Conservation (phyloP, 2,888 invertebrate genomes). For the Stenoptilia bipunctidactyla region DNA sequence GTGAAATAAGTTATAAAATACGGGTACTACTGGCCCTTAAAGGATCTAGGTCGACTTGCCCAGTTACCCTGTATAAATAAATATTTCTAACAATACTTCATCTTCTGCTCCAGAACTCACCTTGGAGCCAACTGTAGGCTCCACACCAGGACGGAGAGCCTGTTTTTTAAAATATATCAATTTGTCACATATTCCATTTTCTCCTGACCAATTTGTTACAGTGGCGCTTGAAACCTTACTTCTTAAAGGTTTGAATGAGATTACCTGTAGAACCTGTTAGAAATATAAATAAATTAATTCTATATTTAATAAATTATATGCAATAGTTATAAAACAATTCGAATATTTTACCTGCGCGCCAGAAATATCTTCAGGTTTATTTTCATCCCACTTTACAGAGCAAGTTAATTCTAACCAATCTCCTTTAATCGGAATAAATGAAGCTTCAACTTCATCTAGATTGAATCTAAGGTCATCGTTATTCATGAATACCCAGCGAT, state of each 20-base stretch:
- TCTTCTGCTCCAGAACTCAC: slow-evolving; percentile 27
- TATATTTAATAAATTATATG: not conserved
- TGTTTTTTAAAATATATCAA: slow-evolving; percentile 72
- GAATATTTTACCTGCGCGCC: slow-evolving; percentile 38
- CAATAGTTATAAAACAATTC: not conserved
- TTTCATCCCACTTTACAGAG: slow-evolving; percentile 72
- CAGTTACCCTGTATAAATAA: too few relatives aligned
- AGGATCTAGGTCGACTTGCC: too few relatives aligned
- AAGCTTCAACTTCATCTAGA: slow-evolving; percentile 72
- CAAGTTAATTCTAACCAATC: slow-evolving; percentile 78
- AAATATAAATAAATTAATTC: too few relatives aligned
- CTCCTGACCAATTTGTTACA: slow-evolving; percentile 50
- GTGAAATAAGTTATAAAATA: too few relatives aligned
- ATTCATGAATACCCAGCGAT: slow-evolving; percentile 53
- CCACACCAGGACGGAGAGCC: slow-evolving; percentile 60
- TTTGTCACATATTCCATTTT: slow-evolving; percentile 69
- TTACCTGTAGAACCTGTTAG: slow-evolving; percentile 70
- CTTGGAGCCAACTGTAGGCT: slow-evolving; percentile 72
- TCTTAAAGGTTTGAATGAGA: slow-evolving; percentile 72
- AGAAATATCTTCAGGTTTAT: slow-evolving; percentile 52
- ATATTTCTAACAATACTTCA: too few relatives aligned
- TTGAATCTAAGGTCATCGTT: slow-evolving; percentile 70
- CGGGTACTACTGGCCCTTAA: too few relatives aligned
- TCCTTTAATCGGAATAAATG: slow-evolving; percentile 77
- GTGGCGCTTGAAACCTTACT: slow-evolving; percentile 62